phyloP scores from a whole-genome alignment of 1,140 invertebrate species.

The Euwallacea fornicatus region DNA sequence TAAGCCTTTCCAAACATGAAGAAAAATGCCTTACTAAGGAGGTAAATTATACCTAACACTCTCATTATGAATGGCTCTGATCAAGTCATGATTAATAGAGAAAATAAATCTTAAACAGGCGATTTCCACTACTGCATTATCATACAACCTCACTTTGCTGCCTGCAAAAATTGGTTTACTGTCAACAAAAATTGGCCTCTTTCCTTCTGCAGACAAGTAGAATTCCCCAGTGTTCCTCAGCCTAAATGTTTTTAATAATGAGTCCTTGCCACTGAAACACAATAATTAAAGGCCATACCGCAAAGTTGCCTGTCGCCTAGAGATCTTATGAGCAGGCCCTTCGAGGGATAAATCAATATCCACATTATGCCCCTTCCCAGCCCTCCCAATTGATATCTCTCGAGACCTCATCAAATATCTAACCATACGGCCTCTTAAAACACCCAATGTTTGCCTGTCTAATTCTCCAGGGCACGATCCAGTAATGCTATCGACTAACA shows the following conservation, averaged over 20 bases:
- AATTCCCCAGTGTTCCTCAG: conserved; percentile 92
- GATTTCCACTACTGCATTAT: conserved; percentile 95
- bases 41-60: conserved; percentile 49
- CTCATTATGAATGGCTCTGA: conserved; percentile 57
- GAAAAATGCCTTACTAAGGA: conserved; percentile 19
- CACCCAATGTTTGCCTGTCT: conserved; percentile 90
- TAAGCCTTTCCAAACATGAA: background rate
- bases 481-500: conserved; percentile 82
- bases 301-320: conserved; percentile 77
- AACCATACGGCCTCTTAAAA: conserved; percentile 89
- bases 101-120: conserved; percentile 89
- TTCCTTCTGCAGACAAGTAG: conserved; percentile 92
- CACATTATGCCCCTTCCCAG: conserved; percentile 84
- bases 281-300: conserved; percentile 41
- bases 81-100: conserved; percentile 89
- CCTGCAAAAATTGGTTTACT: conserved; percentile 84
- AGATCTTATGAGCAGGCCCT: conserved; percentile 85
- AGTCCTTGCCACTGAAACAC: background rate
- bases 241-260: conserved; percentile 62
- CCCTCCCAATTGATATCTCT: conserved; percentile 92
- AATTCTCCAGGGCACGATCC: conserved; percentile 76
- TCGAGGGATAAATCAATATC: conserved; percentile 95
- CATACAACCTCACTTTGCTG: conserved; percentile 83
- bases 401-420: conserved; percentile 93
- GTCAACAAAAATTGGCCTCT: conserved; percentile 91